Evolutionary conservation across 53 echinoderm and acorn worm genomes (phyloP).

Genomic region (Astropecten irregularis): DNA sequence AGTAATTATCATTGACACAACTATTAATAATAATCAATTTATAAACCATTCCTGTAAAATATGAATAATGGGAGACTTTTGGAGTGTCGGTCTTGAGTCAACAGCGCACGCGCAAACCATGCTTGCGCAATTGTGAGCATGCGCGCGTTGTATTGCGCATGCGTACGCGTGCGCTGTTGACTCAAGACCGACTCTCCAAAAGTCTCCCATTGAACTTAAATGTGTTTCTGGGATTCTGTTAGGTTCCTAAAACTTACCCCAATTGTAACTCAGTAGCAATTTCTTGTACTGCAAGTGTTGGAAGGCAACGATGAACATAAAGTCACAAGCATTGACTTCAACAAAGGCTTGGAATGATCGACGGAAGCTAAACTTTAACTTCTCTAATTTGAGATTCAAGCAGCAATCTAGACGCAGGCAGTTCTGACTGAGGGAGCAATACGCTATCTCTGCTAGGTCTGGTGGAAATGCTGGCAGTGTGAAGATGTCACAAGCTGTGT

Average conservation of each 20-base stretch:
- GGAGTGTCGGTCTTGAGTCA: too few relatives aligned
- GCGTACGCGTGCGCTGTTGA: too few relatives aligned
- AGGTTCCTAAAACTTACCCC: too few relatives aligned
- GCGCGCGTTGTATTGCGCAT: too few relatives aligned
- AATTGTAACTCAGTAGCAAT: conserved; percentile 22
- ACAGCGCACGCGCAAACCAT: too few relatives aligned
- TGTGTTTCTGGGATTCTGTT: too few relatives aligned
- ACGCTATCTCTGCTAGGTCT: background rate
- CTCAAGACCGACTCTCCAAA: too few relatives aligned
- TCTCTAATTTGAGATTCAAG: background rate
- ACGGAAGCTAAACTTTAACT: conserved; percentile 13
- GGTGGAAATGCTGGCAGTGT: conserved; percentile 25
- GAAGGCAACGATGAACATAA: conserved; percentile 6
- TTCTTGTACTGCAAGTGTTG: conserved; percentile 16
- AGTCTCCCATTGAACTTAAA: too few relatives aligned
- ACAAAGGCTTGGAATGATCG: conserved; percentile 38
- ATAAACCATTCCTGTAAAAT: too few relatives aligned
- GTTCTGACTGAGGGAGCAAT: conserved; percentile 29
- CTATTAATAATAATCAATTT: background rate
- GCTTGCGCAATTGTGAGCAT: too few relatives aligned
- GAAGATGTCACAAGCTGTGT: background rate
- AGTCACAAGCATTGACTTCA: conserved; percentile 28
- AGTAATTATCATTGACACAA: background rate
- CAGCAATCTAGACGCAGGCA: conserved; percentile 48
- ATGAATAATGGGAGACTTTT: too few relatives aligned